A percentile compares a stretch with the other conserved stretches of the same genome.
Conservation (phyloP, 2,888 invertebrate species). For the Lasiommata megera region DNA sequence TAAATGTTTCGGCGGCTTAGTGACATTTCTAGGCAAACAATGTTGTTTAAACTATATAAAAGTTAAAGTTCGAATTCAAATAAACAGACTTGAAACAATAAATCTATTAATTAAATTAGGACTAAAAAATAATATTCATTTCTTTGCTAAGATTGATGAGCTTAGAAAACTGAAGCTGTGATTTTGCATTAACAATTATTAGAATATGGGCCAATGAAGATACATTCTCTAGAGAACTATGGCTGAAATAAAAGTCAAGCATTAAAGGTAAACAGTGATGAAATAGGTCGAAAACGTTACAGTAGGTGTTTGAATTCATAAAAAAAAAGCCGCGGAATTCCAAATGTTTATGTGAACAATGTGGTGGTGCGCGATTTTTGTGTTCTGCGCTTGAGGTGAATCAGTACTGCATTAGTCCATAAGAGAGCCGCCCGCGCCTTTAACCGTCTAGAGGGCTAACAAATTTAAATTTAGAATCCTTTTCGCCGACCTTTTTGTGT, state of each 20-base stretch:
- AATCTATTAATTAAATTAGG: too few relatives aligned
- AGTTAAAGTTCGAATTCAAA: too few relatives aligned
- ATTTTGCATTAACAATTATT: too few relatives aligned
- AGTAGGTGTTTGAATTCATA: not conserved
- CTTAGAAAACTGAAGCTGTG: too few relatives aligned
- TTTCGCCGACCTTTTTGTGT: slow-evolving; percentile 58
- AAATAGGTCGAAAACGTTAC: not conserved
- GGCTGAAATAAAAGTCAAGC: not conserved
- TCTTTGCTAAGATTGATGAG: too few relatives aligned
- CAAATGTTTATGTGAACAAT: slow-evolving; percentile 72
- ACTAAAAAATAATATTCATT: too few relatives aligned
- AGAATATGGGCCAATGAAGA: too few relatives aligned
- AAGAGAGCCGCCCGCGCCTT: slow-evolving; percentile 73
- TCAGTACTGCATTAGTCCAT: slow-evolving; percentile 77
- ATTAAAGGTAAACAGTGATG: not conserved
- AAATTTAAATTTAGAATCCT: slow-evolving; percentile 76
- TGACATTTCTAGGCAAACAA: too few relatives aligned
- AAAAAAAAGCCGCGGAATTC: slow-evolving; percentile 39
- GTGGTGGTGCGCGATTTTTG: slow-evolving; percentile 64
- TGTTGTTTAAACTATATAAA: too few relatives aligned
- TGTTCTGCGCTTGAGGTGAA: slow-evolving; percentile 68
- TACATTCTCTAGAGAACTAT: not conserved
- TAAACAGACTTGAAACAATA: too few relatives aligned
- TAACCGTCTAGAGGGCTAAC: slow-evolving; percentile 51
- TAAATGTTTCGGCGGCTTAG: too few relatives aligned